Evolutionary conservation across 2,797 vertebrate genomes (phyloP), one percentile per base, ranked within the genome.

Genomic region (Hybognathus amarus): DNA sequence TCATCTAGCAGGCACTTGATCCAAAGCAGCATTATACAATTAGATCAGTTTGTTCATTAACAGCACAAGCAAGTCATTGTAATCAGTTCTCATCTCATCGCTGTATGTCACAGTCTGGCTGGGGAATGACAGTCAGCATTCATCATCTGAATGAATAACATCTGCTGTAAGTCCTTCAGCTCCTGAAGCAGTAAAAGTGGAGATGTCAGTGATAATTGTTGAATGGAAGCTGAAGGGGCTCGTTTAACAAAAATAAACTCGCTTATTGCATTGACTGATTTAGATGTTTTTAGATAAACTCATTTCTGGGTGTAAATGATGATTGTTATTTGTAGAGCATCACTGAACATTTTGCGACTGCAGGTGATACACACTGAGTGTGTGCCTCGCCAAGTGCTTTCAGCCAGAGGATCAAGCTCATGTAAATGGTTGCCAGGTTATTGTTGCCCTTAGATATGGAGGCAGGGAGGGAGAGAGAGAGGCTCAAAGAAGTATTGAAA

Each of bases 381-480:
- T 87, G 82, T 80, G 83, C 71, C 42, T 77, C 82, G 84, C 87
- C 71, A 42, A 87, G 83, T 88, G 89, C 90, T 89, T 88, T 90
- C 87, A 91, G 88, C 88, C 85, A 83, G 85, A 5, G 9, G 88
- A 91, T 92, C 90, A 90, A 90, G 89, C 88, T 36, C 66, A 40
- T 92, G 89, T 87, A 87, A 85, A 90, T 83, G 90, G 94, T 96
- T 96, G 94, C 94, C 92, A 92, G 94, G 94, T 94, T 93, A 92
- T 95, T 92, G 94, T 96, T 95, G 93, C 94, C 91, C 90, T 42
- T 90, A 90, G 94, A 91, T 93, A 94, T 93, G 80, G 80, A 91
- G 84, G 88, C 87, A 56, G 85, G 80, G 79, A 38, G 79, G 83
- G 85, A 82, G 59, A 24, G 59, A 80, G 81, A 61, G 85, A 79